phyloP scores from a whole-genome alignment of 2,888 invertebrate genomes.

The Eudemis profundana region DNA sequence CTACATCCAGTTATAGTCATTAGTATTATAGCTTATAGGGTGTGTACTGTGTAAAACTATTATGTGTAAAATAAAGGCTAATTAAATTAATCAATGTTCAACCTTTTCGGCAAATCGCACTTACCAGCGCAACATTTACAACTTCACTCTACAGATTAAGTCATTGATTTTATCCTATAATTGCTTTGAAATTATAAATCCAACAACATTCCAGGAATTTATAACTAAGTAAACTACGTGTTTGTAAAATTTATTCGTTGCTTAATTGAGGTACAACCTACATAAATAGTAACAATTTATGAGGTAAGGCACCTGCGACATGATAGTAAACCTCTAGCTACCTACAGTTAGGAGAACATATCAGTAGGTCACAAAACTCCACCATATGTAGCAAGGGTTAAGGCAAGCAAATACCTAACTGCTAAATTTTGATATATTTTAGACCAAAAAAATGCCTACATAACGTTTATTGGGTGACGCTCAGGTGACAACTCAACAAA shows the following conservation, averaged over 20 bases:
- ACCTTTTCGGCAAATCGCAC: not conserved
- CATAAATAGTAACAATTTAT: slow-evolving; percentile 43
- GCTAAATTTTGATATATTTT: no score
- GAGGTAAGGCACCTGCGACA: slow-evolving; percentile 37
- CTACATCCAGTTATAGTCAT: no score
- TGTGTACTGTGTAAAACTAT: no score
- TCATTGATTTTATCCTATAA: slow-evolving; percentile 39
- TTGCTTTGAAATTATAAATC: slow-evolving; percentile 38
- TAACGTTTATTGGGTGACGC: no score
- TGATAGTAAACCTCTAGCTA: slow-evolving; percentile 12
- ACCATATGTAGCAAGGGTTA: no score
- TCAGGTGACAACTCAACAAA: no score
- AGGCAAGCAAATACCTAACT: no score
- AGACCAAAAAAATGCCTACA: no score
- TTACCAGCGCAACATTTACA: not conserved
- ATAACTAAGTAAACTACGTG: slow-evolving; percentile 39
- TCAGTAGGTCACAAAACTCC: not conserved
- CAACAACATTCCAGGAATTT: slow-evolving; percentile 40
- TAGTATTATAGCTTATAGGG: no score
- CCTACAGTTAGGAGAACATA: slow-evolving; percentile 14
- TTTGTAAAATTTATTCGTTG: slow-evolving; percentile 42
- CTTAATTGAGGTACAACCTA: slow-evolving; percentile 44
- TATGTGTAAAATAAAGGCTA: no score
- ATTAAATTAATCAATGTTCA: no score
- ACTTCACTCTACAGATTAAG: slow-evolving; percentile 27